Evolutionary conservation across 1,140 invertebrate species (phyloP).

Genomic region (Sitophilus oryzae): DNA sequence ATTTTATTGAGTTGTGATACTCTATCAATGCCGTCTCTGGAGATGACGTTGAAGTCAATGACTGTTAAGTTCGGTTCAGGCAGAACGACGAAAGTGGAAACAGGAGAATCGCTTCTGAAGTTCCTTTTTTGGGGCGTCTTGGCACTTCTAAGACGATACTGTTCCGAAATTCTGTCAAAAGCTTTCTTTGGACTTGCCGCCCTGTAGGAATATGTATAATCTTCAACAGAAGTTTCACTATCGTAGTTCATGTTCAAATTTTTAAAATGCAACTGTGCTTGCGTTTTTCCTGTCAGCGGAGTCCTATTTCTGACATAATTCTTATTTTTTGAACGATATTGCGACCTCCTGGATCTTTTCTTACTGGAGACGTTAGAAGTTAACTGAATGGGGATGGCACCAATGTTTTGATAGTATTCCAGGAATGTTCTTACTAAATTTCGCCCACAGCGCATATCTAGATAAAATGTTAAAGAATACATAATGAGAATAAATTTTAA

Average conservation of each 20-base stretch:
- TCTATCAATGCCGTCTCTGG: constrained; percentile 43
- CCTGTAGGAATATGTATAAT: constrained; percentile 34
- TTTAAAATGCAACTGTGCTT: constrained; percentile 54
- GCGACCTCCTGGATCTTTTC: constrained; percentile 43
- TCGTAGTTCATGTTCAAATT: constrained; percentile 54
- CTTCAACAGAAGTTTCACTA: constrained; percentile 47
- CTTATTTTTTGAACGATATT: constrained; percentile 48
- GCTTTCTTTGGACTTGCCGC: constrained; percentile 26
- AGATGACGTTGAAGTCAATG: constrained; percentile 67
- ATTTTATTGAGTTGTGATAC: constrained; percentile 24
- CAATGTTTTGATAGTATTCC: constrained; percentile 73
- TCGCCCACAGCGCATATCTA: constrained; percentile 62
- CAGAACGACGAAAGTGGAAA: constrained; percentile 41
- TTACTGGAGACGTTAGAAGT: constrained; percentile 49
- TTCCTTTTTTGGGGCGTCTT: constrained; percentile 29
- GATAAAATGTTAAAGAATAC: constrained; percentile 1
- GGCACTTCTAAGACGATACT: constrained; percentile 30
- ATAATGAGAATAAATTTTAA: background rate
- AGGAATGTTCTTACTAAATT: constrained; percentile 70
- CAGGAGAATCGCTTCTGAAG: constrained; percentile 29
- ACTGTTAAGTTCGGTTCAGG: constrained; percentile 59
- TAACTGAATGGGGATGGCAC: constrained; percentile 57
- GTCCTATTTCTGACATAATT: constrained; percentile 47
- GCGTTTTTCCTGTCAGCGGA: constrained; percentile 50
- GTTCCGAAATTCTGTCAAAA: constrained; percentile 30